Percentiles rank a stretch among this genome's conserved stretches.
phyloP scores from a whole-genome alignment of 2,797 vertebrate genomes.

The Acipenser ruthenus region DNA sequence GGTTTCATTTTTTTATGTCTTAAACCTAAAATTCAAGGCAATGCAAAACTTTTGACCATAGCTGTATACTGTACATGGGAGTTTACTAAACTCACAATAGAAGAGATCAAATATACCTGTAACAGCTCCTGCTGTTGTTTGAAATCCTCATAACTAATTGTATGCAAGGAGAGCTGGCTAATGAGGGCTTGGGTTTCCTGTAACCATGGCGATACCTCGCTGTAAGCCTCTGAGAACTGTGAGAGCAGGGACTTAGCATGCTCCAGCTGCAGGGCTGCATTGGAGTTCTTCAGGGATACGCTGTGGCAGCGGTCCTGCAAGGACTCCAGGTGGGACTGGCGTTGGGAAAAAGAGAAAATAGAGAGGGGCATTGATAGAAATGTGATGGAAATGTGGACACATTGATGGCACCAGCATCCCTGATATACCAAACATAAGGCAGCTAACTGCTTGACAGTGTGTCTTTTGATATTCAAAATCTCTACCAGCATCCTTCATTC shows the following conservation, averaged over 20 bases:
- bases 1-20: no score
- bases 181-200: slow-evolving; percentile 59
- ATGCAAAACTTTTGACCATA: no score
- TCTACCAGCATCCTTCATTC: no score
- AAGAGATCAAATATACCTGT: slow-evolving; percentile 56
- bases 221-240: slow-evolving; percentile 67
- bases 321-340: slow-evolving; percentile 49
- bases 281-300: slow-evolving; percentile 56
- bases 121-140: slow-evolving; percentile 76
- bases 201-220: slow-evolving; percentile 77
- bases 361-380: rapidly evolving
- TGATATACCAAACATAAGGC: no score
- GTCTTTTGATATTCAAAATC: no score
- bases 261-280: slow-evolving; percentile 66
- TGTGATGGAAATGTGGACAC: no score
- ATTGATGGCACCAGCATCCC: no score
- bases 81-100: background rate
- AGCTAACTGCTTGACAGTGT: no score
- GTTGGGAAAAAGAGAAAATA: background rate
- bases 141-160: slow-evolving; percentile 65
- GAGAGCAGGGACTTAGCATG: slow-evolving; percentile 69
- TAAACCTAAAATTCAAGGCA: no score
- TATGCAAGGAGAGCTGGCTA: slow-evolving; percentile 52
- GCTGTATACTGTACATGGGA: no score
- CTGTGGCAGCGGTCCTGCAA: slow-evolving; percentile 63